phyloP scores from a whole-genome alignment of 2,113 vertebrate genomes.

The Anguilla japonica region DNA sequence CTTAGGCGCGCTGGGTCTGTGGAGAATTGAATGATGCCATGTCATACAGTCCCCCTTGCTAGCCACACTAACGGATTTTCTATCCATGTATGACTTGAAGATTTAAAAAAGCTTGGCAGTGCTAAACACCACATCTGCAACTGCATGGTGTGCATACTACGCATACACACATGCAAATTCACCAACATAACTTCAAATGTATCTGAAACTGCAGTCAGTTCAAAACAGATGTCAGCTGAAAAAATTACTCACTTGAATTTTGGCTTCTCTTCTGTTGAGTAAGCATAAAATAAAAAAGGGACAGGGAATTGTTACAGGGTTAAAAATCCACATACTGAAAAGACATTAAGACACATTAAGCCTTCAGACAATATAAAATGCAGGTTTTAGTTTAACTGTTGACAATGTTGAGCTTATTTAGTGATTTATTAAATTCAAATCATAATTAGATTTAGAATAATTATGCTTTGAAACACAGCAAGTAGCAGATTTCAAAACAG shows the following conservation, averaged over 20 bases:
- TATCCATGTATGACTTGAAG: neutral
- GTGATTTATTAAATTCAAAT: neutral
- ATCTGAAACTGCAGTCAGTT: conserved; percentile 19
- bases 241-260: conserved; percentile 84
- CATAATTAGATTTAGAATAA: neutral
- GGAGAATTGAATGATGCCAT: conserved; percentile 13
- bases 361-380: conserved; percentile 23
- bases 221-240: conserved; percentile 12
- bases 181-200: neutral
- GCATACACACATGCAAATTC: neutral
- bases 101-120: neutral
- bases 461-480: neutral
- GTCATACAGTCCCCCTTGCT: neutral
- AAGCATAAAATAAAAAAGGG: conserved; percentile 59
- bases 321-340: conserved; percentile 50
- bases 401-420: neutral
- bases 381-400: neutral
- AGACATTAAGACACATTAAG: conserved; percentile 35
- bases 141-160: neutral
- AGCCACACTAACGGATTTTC: neutral
- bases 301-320: conserved; percentile 65
- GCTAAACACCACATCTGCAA: neutral
- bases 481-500: neutral
- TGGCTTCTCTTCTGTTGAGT: conserved; percentile 83
- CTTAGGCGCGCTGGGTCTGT: conserved; percentile 86